Percentiles rank a stretch among this genome's conserved stretches.
These are phyloP conservation scores for Caenorhabditis zanzibari DNA, from an alignment of 2,888 invertebrate species.

Conservation along the genomic window DNA sequence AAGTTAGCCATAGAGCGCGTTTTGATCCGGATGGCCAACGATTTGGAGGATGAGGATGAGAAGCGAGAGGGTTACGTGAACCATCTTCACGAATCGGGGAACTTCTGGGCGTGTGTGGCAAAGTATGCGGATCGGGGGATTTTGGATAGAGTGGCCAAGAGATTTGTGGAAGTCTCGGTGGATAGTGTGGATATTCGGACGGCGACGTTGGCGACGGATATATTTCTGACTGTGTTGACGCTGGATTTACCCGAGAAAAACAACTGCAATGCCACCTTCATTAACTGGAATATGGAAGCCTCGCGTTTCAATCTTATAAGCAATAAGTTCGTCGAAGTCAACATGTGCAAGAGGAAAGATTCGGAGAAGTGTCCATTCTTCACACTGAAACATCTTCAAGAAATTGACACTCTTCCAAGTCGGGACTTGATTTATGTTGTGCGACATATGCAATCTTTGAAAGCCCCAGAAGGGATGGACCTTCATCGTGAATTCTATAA, in stretches of 20 bases:
- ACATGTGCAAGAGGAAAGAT: background rate
- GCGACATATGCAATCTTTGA: slow-evolving; percentile 12
- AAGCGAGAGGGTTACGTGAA: slow-evolving; percentile 26
- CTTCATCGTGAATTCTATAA: slow-evolving; percentile 25
- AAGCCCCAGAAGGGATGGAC: slow-evolving; percentile 12
- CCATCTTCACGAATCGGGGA: background rate
- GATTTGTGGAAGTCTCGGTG: background rate
- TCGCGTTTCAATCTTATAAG: slow-evolving; percentile 9
- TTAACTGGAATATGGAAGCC: slow-evolving; percentile 2
- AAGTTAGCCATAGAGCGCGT: background rate
- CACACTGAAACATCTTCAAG: slow-evolving; percentile 31
- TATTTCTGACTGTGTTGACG: slow-evolving; percentile 36
- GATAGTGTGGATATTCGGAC: background rate
- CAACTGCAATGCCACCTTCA: slow-evolving; percentile 13
- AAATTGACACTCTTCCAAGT: slow-evolving; percentile 9
- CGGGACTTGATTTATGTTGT: slow-evolving; percentile 33
- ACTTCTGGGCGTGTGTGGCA: slow-evolving; percentile 16
- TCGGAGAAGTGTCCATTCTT: slow-evolving; percentile 2
- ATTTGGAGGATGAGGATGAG: slow-evolving; percentile 22
- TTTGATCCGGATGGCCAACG: slow-evolving; percentile 29
- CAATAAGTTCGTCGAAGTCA: slow-evolving; percentile 22
- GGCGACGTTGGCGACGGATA: slow-evolving; percentile 8
- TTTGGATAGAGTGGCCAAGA: slow-evolving; percentile 1
- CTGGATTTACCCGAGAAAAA: slow-evolving; percentile 2
- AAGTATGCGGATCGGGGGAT: background rate